Conservation (phyloP, 1,140 invertebrate species). For the Macrotrachela quadricornifera region DNA sequence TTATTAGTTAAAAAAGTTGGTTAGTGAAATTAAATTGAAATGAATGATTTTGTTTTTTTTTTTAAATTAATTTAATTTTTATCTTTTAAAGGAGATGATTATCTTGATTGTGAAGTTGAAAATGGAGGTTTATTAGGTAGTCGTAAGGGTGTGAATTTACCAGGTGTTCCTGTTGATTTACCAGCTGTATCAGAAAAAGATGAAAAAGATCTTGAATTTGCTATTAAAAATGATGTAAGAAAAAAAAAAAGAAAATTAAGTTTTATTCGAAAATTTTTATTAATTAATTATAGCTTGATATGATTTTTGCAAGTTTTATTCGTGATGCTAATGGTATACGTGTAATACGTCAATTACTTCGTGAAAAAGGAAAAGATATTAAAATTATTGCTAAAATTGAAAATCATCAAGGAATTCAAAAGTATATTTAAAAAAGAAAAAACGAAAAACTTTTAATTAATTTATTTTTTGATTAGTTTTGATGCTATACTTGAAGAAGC, state of each 20-base stretch:
- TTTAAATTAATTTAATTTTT: no score
- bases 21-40: conserved; percentile 35
- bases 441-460: neutral
- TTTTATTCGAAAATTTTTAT: no score
- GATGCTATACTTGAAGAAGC: conserved; percentile 75
- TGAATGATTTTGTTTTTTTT: conserved; percentile 34
- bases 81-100: conserved; percentile 15
- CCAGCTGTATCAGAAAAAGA: conserved; percentile 97
- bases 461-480: conserved; percentile 36
- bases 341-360: conserved; percentile 65
- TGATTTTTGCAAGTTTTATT: conserved; percentile 97
- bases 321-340: conserved; percentile 63
- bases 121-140: conserved; percentile 90
- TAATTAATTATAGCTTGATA: conserved; percentile 45
- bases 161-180: conserved; percentile 77
- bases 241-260: no score
- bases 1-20: conserved; percentile 53
- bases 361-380: conserved; percentile 76
- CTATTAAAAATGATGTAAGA: conserved; percentile 58
- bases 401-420: conserved; percentile 81
- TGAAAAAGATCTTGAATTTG: conserved; percentile 73
- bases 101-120: conserved; percentile 59
- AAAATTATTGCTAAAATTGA: conserved; percentile 91
- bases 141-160: conserved; percentile 88
- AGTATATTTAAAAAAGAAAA: conserved; percentile 24